Evolutionary conservation across 2,888 invertebrate genomes (phyloP), one percentile per base, ranked within the genome.

Genomic region (Omphaloscelis lunosa): DNA sequence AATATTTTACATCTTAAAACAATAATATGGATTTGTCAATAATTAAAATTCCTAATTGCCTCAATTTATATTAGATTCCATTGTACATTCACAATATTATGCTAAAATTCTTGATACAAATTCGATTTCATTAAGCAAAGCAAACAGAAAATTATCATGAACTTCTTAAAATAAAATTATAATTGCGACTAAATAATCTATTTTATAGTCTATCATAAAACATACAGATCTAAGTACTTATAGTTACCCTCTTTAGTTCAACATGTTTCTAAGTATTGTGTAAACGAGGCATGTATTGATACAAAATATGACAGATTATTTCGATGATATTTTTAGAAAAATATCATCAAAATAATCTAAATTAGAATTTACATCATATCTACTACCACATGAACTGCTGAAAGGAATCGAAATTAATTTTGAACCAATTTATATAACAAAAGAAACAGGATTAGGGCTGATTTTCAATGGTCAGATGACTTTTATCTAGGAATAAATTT

Each of bases 141-240:
- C 73, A 12, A 56, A 51, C 6, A n/a, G 56, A 56, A 20, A 20
- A 34, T 39, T n/a, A 29, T 15, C 9, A 45, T 20, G 0, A 62
- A 34, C n/a, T 56, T 12, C 29, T 41, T 61, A 59, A 23, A 59
- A 51, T 66, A n/a, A 63, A 20, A 58, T 68, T 20, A 59, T 53
- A 39, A 59, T 66, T 77, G 39, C n/a, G 23, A 66, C 70, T 70
- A 70, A 82, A 80, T 77, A 58, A 34, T 8, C 7, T 58, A 70
- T 61, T 65, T 59, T 66, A 8, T 1, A 34, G 34, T 45, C 23
- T 56, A 56, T 23, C 1, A 48, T 39, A 73, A 1, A 34, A 66
- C 56, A 48, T 29, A 74, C 34, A 63, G 12, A 45, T 61, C 23
- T 61, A 58, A 61, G 20, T 48, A 29, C n/a, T 34, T 66, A 77